Evolutionary conservation across 2,113 vertebrate genomes (phyloP), one percentile per base, ranked within the genome.

Genomic region (Triplophysa tibetana): DNA sequence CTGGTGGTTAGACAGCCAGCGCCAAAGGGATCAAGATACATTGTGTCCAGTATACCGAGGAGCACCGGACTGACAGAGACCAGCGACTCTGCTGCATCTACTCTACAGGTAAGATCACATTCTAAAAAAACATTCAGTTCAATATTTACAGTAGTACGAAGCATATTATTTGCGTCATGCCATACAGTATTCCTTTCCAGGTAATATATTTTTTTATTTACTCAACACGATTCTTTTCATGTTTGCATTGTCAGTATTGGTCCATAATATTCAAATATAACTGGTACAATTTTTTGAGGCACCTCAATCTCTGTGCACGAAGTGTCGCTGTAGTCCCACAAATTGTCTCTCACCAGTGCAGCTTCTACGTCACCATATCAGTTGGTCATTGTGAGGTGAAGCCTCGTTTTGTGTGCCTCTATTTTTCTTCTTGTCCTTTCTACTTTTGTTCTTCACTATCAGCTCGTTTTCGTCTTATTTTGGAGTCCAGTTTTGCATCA

Each of bases 1-100:
- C 67, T 85, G 48, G 81, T 86, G 43, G 81, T 87, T 3, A 79
- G 83, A 69, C 86, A 87, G 19, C 74, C 79, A 29, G 70, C 38
- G 14, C 84, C 81, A 50, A 85, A 83, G 52, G 82, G 83, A 2
- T 8, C 70, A 60, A 74, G 83, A 45, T 87, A 85, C 63, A 67
- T 88, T 5, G 85, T 88, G 60, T 88, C 88, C 81, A 91, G 89
- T 80, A 16, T 90, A 75, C 86, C 88, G 14, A 88, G 86, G 63
- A 82, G 85, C 23, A 89, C 86, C 8, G 87, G 86, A 23, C 2
- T 89, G 41, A 87, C 87, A 12, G 86, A 89, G 29, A 88, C 87
- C 19, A 89, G 88, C 74, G 87, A 84, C 50, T 89, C 88, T 50
- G 88, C 88, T 10, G 77, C 87, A 0, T 89, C 88, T 1, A 90